Percentiles rank a stretch among this genome's conserved stretches.
These are phyloP conservation scores for Drosophila melanica DNA, from an alignment of 1,140 invertebrate genomes.

Conservation along the genomic window DNA sequence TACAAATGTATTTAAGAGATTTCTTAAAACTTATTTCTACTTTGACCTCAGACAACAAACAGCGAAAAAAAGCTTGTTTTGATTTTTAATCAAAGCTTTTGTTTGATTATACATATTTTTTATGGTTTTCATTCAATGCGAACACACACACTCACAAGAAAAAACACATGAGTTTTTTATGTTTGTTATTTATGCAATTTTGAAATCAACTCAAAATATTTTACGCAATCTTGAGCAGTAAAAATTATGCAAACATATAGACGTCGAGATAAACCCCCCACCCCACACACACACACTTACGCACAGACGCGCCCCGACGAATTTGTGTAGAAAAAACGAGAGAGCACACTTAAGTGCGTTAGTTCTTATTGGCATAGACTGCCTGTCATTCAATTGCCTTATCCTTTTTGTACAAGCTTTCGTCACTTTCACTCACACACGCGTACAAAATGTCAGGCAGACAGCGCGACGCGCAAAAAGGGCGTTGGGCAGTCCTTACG, in stretches of 20 bases:
- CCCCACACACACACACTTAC: conserved; percentile 2
- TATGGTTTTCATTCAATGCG: conserved; percentile 18
- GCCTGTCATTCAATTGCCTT: conserved; percentile 29
- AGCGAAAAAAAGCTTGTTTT: conserved; percentile 48
- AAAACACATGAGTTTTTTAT: not conserved
- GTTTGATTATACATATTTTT: conserved; percentile 6
- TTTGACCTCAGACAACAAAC: conserved; percentile 73
- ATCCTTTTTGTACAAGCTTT: conserved; percentile 69
- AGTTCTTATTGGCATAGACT: conserved; percentile 29
- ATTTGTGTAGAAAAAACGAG: conserved; percentile 19
- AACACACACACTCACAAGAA: not conserved
- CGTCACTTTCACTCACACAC: conserved; percentile 62
- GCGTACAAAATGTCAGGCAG: conserved; percentile 49
- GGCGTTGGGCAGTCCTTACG: conserved; percentile 69
- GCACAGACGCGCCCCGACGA: conserved; percentile 21
- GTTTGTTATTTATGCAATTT: conserved; percentile 37
- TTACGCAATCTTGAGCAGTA: conserved; percentile 54
- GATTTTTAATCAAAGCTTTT: conserved; percentile 30
- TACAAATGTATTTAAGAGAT: conserved; percentile 7
- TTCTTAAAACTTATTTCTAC: conserved; percentile 34
- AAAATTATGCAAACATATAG: conserved; percentile 42
- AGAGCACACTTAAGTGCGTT: conserved; percentile 17
- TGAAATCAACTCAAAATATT: conserved; percentile 42
- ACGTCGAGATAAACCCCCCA: not conserved
- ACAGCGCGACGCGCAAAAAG: conserved; percentile 76